Conservation (phyloP, 1,140 invertebrate genomes). For the Tenebrio molitor region DNA sequence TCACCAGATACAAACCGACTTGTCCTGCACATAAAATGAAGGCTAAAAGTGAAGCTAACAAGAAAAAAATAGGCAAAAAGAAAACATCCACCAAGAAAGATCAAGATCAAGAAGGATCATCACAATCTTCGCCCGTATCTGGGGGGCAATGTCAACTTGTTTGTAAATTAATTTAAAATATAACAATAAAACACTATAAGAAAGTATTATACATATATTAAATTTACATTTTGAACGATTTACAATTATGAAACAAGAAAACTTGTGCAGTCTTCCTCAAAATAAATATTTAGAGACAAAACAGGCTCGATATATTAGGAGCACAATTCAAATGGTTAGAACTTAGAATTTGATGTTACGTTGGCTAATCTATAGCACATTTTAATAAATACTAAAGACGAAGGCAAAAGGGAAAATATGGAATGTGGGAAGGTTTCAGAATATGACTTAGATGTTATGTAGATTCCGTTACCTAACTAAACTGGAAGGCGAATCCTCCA, state of each 20-base stretch:
- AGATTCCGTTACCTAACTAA: conserved; percentile 68
- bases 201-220: conserved; percentile 39
- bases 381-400: conserved; percentile 15
- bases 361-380: background rate
- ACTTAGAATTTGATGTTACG: conserved; percentile 29
- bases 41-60: too few species aligned
- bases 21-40: background rate
- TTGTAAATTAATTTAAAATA: conserved; percentile 5
- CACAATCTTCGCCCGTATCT: background rate
- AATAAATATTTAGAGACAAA: conserved; percentile 10
- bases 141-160: background rate
- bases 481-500: conserved; percentile 77
- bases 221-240: conserved; percentile 31
- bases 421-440: conserved; percentile 21
- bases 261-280: conserved; percentile 33
- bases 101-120: background rate
- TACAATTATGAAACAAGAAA: conserved; percentile 40
- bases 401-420: background rate
- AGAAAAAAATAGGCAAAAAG: too few species aligned
- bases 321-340: background rate
- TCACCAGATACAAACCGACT: background rate
- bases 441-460: conserved; percentile 29
- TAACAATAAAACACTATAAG: background rate
- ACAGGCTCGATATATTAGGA: conserved; percentile 1
- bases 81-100: too few species aligned